These are phyloP conservation scores for Papilio dardanus DNA, from an alignment of 1,140 invertebrate genomes.

Conservation along the genomic window DNA sequence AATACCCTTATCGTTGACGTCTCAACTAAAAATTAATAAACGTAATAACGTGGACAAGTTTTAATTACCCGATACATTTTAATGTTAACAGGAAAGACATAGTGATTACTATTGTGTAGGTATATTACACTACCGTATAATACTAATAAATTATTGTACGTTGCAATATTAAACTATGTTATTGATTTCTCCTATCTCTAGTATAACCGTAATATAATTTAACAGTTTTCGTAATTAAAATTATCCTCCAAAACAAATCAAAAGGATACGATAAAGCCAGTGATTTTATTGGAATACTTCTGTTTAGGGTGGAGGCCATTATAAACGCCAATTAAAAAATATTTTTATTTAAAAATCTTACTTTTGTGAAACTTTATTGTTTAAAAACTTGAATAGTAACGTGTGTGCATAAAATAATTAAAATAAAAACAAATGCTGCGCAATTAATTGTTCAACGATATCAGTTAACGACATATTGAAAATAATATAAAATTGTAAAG, in stretches of 20 bases:
- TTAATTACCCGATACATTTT: background rate
- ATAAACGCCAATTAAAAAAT: no score
- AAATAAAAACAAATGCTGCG: background rate
- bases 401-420: background rate
- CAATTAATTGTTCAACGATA: background rate
- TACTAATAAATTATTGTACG: background rate
- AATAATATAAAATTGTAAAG: background rate
- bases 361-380: background rate
- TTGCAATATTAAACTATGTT: background rate
- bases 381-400: background rate
- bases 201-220: background rate
- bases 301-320: no score
- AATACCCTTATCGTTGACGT: slow-evolving; percentile 20
- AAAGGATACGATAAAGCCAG: background rate
- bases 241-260: background rate
- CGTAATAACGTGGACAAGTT: slow-evolving; percentile 4
- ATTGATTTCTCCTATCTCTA: background rate
- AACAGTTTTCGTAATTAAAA: no score
- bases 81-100: background rate
- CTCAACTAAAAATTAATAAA: slow-evolving; percentile 23
- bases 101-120: no score
- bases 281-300: no score
- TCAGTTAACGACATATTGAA: background rate
- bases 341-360: no score
- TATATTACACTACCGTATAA: background rate